These are phyloP conservation scores for Catharus bicknelli DNA, from an alignment of 2,113 vertebrate genomes.

Conservation along the genomic window DNA sequence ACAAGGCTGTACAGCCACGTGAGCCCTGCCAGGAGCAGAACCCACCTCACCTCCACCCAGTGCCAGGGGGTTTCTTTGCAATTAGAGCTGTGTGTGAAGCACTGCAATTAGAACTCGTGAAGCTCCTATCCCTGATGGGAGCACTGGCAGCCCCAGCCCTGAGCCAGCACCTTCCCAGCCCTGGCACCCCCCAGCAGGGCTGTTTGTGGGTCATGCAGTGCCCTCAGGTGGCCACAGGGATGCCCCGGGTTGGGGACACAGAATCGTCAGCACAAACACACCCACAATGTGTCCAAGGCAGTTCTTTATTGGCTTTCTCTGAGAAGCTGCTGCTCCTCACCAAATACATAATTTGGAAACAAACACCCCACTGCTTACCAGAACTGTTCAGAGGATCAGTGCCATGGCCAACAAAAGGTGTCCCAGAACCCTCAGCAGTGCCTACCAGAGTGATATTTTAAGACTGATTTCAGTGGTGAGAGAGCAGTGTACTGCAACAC, in stretches of 20 bases:
- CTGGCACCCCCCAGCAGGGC: background rate
- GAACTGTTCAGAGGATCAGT: background rate
- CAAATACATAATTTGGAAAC: accelerated
- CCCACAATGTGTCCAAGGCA: accelerated
- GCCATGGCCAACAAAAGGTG: no score
- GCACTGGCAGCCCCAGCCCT: background rate
- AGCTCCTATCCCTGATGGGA: background rate
- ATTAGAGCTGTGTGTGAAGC: background rate
- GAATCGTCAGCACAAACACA: accelerated
- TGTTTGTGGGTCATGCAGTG: background rate
- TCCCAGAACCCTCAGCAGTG: background rate
- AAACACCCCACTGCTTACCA: accelerated
- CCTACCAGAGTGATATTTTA: background rate
- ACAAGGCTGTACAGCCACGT: accelerated
- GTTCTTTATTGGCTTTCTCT: background rate
- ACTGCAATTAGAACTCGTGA: accelerated
- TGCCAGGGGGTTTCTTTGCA: accelerated
- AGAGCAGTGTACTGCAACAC: background rate
- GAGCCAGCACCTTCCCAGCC: background rate
- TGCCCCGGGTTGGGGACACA: accelerated
- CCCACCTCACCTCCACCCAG: background rate
- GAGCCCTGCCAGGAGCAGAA: background rate
- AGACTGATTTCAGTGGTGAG: background rate
- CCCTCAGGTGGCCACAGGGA: background rate
- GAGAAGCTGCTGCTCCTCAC: background rate